A percentile compares a stretch with the other conserved stretches of the same genome.
Evolutionary conservation across 2,888 invertebrate species (phyloP).

Genomic region (Cephus sareptanus): DNA sequence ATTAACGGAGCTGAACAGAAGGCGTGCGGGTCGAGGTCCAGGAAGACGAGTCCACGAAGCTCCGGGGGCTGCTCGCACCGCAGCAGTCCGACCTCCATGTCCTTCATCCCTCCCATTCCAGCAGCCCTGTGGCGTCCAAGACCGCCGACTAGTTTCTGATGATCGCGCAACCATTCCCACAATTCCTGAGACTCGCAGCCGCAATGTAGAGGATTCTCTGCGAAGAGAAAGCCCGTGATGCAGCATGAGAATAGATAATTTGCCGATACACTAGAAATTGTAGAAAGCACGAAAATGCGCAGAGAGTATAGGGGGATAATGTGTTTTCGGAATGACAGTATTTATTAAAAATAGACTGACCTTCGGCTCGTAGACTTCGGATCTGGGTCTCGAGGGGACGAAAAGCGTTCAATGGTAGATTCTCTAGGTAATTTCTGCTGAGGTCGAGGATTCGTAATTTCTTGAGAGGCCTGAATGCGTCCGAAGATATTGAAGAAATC

Average conservation of each 20-base stretch:
- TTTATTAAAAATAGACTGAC: constrained; percentile 68
- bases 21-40: constrained; percentile 82
- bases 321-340: not conserved
- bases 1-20: constrained; percentile 88
- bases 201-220: constrained; percentile 91
- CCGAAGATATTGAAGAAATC: constrained; percentile 81
- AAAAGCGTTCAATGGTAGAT: constrained; percentile 82
- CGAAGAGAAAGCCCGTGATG: constrained; percentile 28
- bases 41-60: constrained; percentile 79
- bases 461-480: constrained; percentile 81
- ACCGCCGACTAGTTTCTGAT: constrained; percentile 79
- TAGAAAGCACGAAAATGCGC: too few relatives aligned
- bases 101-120: constrained; percentile 51
- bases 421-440: constrained; percentile 85
- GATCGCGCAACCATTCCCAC: constrained; percentile 92
- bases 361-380: constrained; percentile 81
- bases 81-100: constrained; percentile 65
- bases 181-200: constrained; percentile 90
- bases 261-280: not conserved
- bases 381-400: constrained; percentile 85
- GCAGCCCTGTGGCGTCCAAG: constrained; percentile 68
- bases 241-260: not conserved
- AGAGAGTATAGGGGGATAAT: not conserved
- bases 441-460: constrained; percentile 82
- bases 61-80: constrained; percentile 87